A percentile compares a stretch with the other conserved stretches of the same genome.
phyloP scores from a whole-genome alignment of 2,797 vertebrate genomes.

The Myotis findleyi region DNA sequence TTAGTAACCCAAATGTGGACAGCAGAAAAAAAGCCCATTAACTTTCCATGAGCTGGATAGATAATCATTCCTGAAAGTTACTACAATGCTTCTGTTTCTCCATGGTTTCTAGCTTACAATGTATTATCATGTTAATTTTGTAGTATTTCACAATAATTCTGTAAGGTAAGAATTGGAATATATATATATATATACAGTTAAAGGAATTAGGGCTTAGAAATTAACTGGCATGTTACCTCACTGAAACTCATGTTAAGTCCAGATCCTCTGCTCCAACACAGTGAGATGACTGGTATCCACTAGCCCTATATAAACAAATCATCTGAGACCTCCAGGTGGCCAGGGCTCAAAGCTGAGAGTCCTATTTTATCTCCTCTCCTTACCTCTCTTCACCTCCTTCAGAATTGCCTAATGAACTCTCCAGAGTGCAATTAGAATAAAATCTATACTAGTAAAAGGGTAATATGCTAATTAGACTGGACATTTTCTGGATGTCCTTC shows the following conservation, averaged over 20 bases:
- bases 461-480: no score
- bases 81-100: background rate
- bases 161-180: background rate
- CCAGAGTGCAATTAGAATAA: background rate
- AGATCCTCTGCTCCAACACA: background rate
- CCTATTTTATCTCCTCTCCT: background rate
- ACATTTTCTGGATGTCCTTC: no score
- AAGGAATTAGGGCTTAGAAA: background rate
- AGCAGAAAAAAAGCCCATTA: background rate
- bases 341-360: background rate
- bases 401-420: background rate
- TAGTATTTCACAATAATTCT: background rate
- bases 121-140: background rate
- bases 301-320: background rate
- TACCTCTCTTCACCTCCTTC: background rate
- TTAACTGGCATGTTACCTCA: background rate
- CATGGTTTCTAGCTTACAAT: background rate
- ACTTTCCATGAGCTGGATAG: rapidly evolving
- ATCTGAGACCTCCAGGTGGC: background rate
- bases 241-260: background rate
- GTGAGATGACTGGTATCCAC: background rate
- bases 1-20: background rate
- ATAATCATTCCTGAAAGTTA: background rate
- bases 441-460: background rate
- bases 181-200: background rate